A percentile compares a stretch with the other conserved stretches of the same genome.
Conservation (phyloP, 2,113 vertebrate species). For the Apaloderma vittatum region DNA sequence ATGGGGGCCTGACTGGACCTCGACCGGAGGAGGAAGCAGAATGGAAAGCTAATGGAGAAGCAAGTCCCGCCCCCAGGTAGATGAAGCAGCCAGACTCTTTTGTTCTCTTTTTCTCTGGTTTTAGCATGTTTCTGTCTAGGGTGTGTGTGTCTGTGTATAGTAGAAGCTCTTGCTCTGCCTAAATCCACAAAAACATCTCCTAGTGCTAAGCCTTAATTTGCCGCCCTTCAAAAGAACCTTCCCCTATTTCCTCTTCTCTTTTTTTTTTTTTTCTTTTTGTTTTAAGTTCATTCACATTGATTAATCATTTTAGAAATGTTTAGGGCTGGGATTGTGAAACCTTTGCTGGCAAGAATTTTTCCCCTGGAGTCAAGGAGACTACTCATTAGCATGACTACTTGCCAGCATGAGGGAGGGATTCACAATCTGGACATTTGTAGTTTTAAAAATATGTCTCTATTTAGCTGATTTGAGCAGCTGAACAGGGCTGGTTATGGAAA, state of each 20-base stretch:
- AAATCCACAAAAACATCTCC: neutral
- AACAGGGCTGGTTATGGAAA: constrained; percentile 56
- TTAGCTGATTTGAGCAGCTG: constrained; percentile 62
- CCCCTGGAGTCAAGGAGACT: constrained; percentile 59
- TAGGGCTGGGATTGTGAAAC: constrained; percentile 50
- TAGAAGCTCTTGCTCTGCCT: neutral
- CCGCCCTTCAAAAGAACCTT: neutral
- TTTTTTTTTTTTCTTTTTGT: neutral
- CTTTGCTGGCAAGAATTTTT: constrained; percentile 60
- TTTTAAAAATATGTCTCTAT: constrained; percentile 71
- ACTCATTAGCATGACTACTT: constrained; percentile 66
- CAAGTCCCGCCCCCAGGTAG: neutral
- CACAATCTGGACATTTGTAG: constrained; percentile 56
- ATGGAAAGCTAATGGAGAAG: neutral
- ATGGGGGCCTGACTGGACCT: constrained; percentile 2
- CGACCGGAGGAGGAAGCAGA: neutral
- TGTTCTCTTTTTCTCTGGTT: neutral
- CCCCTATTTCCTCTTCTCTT: neutral
- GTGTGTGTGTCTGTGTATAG: too few species aligned
- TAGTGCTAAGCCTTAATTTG: neutral
- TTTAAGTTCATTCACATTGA: constrained; percentile 12
- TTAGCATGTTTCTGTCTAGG: neutral
- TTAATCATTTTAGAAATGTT: constrained; percentile 55
- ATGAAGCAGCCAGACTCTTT: neutral
- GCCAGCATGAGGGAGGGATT: constrained; percentile 58